Evolutionary conservation across 2,888 invertebrate species (phyloP), one percentile per base, ranked within the genome.

Genomic region (Eumerus sabulonum): DNA sequence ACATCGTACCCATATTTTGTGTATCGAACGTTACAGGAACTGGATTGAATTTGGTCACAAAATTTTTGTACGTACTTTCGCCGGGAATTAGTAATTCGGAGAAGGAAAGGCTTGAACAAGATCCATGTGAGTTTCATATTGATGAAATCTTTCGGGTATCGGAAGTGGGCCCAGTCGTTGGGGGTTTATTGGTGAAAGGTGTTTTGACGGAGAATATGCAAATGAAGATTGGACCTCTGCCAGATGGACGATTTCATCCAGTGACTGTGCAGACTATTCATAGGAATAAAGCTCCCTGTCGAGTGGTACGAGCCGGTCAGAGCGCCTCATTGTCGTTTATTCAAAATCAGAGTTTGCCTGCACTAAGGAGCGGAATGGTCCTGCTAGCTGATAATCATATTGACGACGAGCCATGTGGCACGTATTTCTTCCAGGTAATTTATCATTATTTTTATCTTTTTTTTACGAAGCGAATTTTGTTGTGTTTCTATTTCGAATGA

Each of bases 101-200:
- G 84, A 91, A 92, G 81, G 93, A 94, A 85, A 90, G 92, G 36
- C 87, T 93, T n/a, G 93, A 94, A 84, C 93, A 94, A 86, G 94
- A 95, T 83, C 90, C 92, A 0, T 92, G 94, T 82, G 94, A 95
- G 86, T 98, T 98, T 88, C 96, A 98, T 91, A 95, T 99, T 47
- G 98, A 99, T 87, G 98, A 98, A 90, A 96, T 95, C 11, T 96
- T 97, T 88, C 93, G 94, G 85, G 95, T 96, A 13, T 94, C 94
- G 0, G 95, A 95, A 82, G 92, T 94, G 0, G 95, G 95, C 0
- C 94, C 95, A 9, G 95, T 97, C 19, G 92, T 97, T 0, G 97
- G 96, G 0, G 97, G 97, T 0, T 89, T 97, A 9, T 88, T 98
- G 48, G 93, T 93, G 0, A 94, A 94, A 85, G 99, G 99, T 0